Base-by-base conservation (phyloP, 2,888 invertebrate genomes). In the Macrosoma leucophasiata region DNA sequence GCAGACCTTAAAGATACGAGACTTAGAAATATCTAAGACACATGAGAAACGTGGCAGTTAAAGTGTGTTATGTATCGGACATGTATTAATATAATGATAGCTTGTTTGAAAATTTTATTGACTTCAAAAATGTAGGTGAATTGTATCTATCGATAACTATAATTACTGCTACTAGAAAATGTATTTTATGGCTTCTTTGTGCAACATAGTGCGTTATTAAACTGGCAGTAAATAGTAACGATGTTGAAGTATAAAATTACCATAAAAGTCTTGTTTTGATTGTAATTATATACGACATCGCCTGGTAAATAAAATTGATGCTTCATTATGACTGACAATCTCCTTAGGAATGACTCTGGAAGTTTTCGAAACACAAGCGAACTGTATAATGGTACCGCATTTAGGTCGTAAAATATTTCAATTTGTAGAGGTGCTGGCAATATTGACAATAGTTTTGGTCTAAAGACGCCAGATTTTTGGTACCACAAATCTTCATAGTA, bases 401-500 rank as follows among this genome's bases (percentile, higher is more conserved):
- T 86, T 22, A 85, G 57, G 48, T 86, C 86, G 43, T 82, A 85
- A 44, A 71, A 73, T 33, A 86, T 81, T 58, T 86, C 85, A 78
- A 81, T 84, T 60, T 74, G 77, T 24, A 87, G 52, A 22, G 86
- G 81, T 46, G 65, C 65, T 1, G 86, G 86, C 9, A 87, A 54
- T 2, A 79, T 41, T 13, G 57, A 51, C 22, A 86, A 59, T 12
- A 84, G 48, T 40, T 75, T 73, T 2, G 84, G 76, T 33, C 79
- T 68, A 30, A 77, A 74, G 9, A 86, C 81, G 12, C 86, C 85
- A 1, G 81, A 78, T 48, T 86, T 84, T 55, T 85, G 79, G 39
- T 77, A 74, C 86, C 86, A 86, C 5, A 86, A 63, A 46, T 82
- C 78, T 56, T 84, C 70, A 41, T 86, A 86, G 55, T 86, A 86